Percentiles rank a stretch among this genome's conserved stretches.
phyloP scores from a whole-genome alignment of 2,797 vertebrate genomes.

The Coluber constrictor region DNA sequence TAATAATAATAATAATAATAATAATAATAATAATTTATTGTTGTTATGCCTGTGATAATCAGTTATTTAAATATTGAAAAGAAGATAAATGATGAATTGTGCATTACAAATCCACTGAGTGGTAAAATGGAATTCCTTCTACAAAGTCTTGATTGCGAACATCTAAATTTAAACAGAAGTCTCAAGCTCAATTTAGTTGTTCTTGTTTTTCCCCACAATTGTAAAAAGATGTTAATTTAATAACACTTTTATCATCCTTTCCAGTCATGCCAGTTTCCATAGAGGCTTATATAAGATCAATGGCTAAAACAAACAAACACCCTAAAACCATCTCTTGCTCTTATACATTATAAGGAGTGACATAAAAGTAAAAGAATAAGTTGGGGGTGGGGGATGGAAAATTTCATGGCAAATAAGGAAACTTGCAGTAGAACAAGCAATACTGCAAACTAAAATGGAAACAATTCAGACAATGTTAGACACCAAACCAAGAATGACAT shows the following conservation, averaged over 20 bases:
- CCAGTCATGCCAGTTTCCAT: neutral
- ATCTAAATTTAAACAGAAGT: constrained; percentile 22
- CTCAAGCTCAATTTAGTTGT: neutral
- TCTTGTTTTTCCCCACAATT: neutral
- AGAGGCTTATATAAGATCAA: neutral
- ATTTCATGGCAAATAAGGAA: neutral
- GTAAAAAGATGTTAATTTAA: neutral
- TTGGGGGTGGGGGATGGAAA: neutral
- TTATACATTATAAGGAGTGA: neutral
- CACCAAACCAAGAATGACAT: neutral
- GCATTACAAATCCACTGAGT: constrained; percentile 20
- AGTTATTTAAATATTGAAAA: constrained; percentile 12
- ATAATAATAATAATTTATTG: no score
- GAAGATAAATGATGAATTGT: constrained; percentile 26
- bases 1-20: no score
- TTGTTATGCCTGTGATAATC: neutral
- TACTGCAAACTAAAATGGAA: no score
- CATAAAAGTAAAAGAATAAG: neutral
- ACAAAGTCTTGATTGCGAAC: constrained; percentile 9
- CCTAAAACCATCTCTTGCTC: neutral
- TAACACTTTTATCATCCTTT: neutral
- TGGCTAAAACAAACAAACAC: neutral
- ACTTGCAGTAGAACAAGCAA: neutral
- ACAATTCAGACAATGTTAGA: no score
- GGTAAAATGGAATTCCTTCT: constrained; percentile 17